phyloP scores from a whole-genome alignment of 1,140 invertebrate species.

The Chironomus striatipennis region DNA sequence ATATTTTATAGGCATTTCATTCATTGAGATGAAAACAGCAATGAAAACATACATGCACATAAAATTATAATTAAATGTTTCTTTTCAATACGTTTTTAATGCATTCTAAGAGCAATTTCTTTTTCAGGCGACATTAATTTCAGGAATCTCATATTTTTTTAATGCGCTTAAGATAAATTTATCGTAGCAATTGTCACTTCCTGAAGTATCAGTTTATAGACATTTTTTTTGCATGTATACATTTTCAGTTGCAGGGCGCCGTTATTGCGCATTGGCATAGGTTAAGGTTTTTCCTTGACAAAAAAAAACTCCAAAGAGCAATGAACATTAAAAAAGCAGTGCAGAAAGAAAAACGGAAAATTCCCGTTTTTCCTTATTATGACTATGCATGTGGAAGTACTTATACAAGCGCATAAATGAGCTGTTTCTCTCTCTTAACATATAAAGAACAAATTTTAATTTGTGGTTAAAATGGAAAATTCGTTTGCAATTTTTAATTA shows the following conservation, averaged over 20 bases:
- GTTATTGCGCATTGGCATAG: constrained; percentile 12
- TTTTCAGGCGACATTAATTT: constrained; percentile 13
- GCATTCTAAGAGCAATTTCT: not conserved
- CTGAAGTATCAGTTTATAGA: not conserved
- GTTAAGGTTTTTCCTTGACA: constrained; percentile 7
- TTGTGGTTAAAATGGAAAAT: not conserved
- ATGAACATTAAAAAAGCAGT: not conserved
- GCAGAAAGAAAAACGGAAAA: not conserved
- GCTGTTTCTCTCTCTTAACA: not conserved
- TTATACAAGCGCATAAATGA: constrained; percentile 3
- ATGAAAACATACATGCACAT: no score
- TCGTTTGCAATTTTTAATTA: not conserved
- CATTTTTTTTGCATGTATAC: not conserved
- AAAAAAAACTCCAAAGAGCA: constrained; percentile 8
- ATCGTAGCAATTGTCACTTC: constrained; percentile 7
- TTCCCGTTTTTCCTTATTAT: not conserved
- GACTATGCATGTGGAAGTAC: not conserved
- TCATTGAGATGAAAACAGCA: no score
- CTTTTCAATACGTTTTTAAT: no score
- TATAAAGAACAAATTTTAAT: not conserved
- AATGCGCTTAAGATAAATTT: not conserved
- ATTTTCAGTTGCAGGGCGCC: not conserved
- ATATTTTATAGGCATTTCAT: no score
- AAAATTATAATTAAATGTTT: constrained; percentile 4
- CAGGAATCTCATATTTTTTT: constrained; percentile 9